Conservation (phyloP, 2,113 vertebrate genomes). For the Odocoileus virginianus region DNA sequence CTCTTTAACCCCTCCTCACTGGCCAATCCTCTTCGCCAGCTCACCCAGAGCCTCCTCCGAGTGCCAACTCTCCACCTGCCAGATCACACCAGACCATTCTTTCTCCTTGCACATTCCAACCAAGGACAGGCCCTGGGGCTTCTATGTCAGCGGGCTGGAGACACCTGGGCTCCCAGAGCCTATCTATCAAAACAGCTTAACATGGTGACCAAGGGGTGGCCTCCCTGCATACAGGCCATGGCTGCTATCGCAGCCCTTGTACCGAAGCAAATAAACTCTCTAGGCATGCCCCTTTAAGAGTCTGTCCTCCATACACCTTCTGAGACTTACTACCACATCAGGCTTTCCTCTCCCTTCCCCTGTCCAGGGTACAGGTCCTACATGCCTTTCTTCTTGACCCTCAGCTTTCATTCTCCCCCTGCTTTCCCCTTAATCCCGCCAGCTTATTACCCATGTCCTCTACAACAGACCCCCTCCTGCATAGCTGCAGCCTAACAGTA, state of each 20-base stretch:
- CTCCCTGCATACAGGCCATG: neutral
- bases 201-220: neutral
- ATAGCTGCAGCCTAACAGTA: neutral
- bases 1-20: neutral
- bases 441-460: neutral
- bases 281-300: neutral
- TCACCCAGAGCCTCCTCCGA: neutral
- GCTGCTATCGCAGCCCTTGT: rapidly evolving
- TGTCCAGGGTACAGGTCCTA: neutral
- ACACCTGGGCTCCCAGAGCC: neutral
- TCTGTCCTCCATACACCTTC: neutral
- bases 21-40: neutral
- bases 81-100: neutral
- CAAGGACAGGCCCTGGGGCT: neutral
- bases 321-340: rapidly evolving
- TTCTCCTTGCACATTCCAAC: neutral
- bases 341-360: neutral
- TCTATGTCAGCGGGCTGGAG: rapidly evolving
- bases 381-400: neutral
- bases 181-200: neutral
- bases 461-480: neutral
- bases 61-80: neutral
- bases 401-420: neutral
- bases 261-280: rapidly evolving
- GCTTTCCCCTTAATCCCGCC: neutral